Evolutionary conservation across 2,888 invertebrate genomes (phyloP).

Genomic region (Drosophila falleni): DNA sequence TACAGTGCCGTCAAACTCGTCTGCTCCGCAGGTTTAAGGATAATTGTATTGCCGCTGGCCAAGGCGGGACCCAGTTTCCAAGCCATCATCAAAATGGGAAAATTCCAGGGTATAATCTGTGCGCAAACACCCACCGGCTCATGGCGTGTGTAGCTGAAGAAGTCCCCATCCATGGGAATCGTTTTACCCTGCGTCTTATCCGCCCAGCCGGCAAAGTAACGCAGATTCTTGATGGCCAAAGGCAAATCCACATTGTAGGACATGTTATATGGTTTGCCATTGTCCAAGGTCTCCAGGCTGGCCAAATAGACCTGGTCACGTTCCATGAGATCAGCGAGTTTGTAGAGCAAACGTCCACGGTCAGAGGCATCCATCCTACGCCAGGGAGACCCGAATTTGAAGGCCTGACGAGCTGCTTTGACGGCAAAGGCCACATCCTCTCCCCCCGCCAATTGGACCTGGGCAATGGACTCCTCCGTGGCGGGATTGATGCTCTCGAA

Average conservation of each 20-base stretch:
- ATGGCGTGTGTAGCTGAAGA: constrained; percentile 93
- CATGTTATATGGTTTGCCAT: constrained; percentile 94
- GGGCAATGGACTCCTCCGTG: constrained; percentile 91
- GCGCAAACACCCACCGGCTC: constrained; percentile 98
- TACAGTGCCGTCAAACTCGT: constrained; percentile 96
- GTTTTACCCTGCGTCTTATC: constrained; percentile 94
- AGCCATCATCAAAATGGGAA: constrained; percentile 95
- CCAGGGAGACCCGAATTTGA: constrained; percentile 92
- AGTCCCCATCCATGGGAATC: constrained; percentile 93
- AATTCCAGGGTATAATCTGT: constrained; percentile 98
- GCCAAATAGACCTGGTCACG: constrained; percentile 92
- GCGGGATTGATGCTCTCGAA: constrained; percentile 95
- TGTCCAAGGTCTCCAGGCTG: constrained; percentile 97
- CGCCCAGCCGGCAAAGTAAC: constrained; percentile 97
- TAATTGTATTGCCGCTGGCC: constrained; percentile 92
- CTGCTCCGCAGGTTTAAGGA: constrained; percentile 98
- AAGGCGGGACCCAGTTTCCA: constrained; percentile 97
- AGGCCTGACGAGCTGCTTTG: constrained; percentile 91
- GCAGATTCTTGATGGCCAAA: constrained; percentile 88
- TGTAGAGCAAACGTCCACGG: constrained; percentile 91
- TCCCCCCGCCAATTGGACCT: constrained; percentile 91
- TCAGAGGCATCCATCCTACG: constrained; percentile 94
- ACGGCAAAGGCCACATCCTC: constrained; percentile 93
- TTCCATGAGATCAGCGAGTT: constrained; percentile 93
- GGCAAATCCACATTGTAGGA: constrained; percentile 90